Evolutionary conservation across 2,113 vertebrate genomes (phyloP).

Genomic region (Neolamprologus toae): DNA sequence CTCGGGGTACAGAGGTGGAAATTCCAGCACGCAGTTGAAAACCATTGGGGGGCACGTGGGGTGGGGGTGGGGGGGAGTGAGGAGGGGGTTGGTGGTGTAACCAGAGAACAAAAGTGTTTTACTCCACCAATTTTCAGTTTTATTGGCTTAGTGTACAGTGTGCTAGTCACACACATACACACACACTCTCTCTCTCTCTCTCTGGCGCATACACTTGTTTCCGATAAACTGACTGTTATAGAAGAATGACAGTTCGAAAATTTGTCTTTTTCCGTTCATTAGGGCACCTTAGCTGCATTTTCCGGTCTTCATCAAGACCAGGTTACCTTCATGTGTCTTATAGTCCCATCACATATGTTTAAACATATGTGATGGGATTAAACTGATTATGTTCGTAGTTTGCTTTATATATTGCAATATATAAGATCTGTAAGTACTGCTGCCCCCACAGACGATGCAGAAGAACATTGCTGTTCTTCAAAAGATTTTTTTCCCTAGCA

Average conservation of each 20-base stretch:
- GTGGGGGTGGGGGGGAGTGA: rapidly evolving
- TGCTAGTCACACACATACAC: neutral
- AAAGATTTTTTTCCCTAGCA: neutral
- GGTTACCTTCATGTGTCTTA: neutral
- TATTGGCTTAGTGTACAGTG: conserved; percentile 78
- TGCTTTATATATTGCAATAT: neutral
- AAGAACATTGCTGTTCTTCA: neutral
- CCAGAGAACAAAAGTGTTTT: conserved; percentile 75
- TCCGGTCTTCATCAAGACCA: neutral
- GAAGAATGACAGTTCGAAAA: neutral
- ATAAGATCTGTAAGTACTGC: neutral
- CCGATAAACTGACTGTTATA: neutral
- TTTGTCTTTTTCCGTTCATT: neutral
- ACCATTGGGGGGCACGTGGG: conserved; percentile 28
- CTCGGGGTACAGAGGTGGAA: conserved; percentile 72
- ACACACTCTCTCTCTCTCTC: neutral
- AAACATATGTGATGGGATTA: too few species aligned
- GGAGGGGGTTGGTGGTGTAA: conserved; percentile 47
- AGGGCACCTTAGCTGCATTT: neutral
- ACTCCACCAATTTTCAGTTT: conserved; percentile 74
- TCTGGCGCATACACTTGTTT: neutral
- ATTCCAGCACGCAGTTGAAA: conserved; percentile 71
- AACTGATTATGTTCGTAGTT: neutral
- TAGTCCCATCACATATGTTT: neutral
- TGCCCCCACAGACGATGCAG: neutral